phyloP scores from a whole-genome alignment of 2,888 invertebrate species.

The Conus canariensis region DNA sequence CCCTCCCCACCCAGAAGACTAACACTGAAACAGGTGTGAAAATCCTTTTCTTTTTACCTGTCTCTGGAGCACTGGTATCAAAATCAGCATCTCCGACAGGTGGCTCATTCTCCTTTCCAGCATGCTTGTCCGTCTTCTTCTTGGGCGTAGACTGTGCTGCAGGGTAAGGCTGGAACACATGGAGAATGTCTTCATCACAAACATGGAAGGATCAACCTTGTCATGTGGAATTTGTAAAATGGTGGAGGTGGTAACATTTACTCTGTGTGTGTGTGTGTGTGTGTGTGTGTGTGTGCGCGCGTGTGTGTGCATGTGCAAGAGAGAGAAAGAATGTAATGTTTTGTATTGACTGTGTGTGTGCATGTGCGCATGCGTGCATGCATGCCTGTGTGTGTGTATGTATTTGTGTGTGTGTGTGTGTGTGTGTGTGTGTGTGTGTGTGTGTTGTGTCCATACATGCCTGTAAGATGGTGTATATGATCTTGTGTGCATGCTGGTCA shows the following conservation, averaged over 20 bases:
- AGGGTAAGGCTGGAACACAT: conserved; percentile 4
- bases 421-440: neutral
- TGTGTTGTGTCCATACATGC: neutral
- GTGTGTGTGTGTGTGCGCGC: too few relatives aligned
- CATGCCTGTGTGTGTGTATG: neutral
- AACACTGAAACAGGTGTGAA: too few relatives aligned
- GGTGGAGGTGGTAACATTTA: too few relatives aligned
- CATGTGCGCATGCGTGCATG: neutral
- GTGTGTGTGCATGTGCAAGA: too few relatives aligned
- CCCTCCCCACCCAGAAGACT: too few relatives aligned
- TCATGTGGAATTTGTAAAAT: too few relatives aligned
- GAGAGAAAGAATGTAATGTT: too few relatives aligned
- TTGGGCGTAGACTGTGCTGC: conserved; percentile 16
- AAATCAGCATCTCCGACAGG: neutral
- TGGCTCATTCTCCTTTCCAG: neutral
- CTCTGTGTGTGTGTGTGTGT: too few relatives aligned
- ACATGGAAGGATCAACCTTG: too few relatives aligned
- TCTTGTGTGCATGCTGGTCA: too few relatives aligned
- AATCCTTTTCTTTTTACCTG: neutral
- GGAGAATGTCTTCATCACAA: too few relatives aligned
- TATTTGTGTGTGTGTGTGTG: neutral
- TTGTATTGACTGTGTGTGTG: neutral
- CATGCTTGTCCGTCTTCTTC: neutral
- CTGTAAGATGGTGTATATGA: too few relatives aligned
- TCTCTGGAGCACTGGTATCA: neutral